Conservation (phyloP, 2,797 vertebrate genomes). For the Myiothlypis chrysogaster region DNA sequence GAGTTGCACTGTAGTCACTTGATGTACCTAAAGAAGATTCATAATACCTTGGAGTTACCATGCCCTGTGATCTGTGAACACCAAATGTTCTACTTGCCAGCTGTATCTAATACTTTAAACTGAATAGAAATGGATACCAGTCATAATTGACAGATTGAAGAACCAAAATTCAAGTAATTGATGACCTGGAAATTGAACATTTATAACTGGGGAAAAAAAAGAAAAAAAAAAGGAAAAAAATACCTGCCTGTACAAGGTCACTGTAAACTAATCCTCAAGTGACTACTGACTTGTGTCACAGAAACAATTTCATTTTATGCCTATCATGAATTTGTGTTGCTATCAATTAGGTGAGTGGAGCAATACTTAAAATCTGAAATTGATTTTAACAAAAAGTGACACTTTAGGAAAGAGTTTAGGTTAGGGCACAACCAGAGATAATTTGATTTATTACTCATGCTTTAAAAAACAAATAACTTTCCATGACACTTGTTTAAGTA, state of each 20-base stretch:
- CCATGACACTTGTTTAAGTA: slow-evolving; percentile 45
- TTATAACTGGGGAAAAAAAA: slow-evolving; percentile 35
- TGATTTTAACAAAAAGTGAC: slow-evolving; percentile 71
- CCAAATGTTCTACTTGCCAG: neutral
- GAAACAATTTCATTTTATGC: slow-evolving; percentile 56
- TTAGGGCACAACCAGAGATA: slow-evolving; percentile 53
- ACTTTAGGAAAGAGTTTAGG: slow-evolving; percentile 57
- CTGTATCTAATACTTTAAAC: neutral
- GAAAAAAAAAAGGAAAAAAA: neutral
- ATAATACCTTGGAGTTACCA: slow-evolving; percentile 10
- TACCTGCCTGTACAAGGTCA: neutral
- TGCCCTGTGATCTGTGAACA: neutral
- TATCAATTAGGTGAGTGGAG: slow-evolving; percentile 62
- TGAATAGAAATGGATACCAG: neutral
- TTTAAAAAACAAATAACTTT: slow-evolving; percentile 65
- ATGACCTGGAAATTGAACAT: slow-evolving; percentile 58
- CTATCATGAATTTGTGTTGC: slow-evolving; percentile 52
- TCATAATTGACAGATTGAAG: neutral
- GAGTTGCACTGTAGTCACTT: slow-evolving; percentile 21
- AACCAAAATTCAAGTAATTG: slow-evolving; percentile 69
- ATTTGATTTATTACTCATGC: slow-evolving; percentile 64
- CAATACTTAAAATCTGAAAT: slow-evolving; percentile 61
- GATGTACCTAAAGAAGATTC: slow-evolving; percentile 27
- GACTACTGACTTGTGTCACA: slow-evolving; percentile 26
- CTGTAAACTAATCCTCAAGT: slow-evolving; percentile 13